Conservation (phyloP, 2,113 vertebrate genomes). For the Rhinolophus sinicus region DNA sequence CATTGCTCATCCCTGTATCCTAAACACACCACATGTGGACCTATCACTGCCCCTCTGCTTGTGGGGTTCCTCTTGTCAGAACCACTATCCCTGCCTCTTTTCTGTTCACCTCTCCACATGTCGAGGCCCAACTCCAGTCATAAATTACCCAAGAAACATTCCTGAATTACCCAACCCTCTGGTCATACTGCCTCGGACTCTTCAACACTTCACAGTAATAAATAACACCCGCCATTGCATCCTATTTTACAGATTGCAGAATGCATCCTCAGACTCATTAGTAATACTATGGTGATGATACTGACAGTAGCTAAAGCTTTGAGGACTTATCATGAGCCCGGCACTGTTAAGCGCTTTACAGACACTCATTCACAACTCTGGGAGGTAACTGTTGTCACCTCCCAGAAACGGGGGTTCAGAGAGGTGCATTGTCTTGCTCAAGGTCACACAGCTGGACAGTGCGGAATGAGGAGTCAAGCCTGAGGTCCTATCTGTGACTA, state of each 20-base stretch:
- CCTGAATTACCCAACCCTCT: not conserved
- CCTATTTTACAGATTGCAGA: not conserved
- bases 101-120: not conserved
- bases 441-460: not conserved
- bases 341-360: not conserved
- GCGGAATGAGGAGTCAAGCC: not conserved
- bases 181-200: not conserved
- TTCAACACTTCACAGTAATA: not conserved
- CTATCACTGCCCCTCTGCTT: not conserved
- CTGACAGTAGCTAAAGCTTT: not conserved
- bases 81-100: not conserved
- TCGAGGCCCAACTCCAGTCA: not conserved
- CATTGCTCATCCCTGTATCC: not conserved
- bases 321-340: not conserved
- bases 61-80: not conserved
- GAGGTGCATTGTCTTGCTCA: not conserved
- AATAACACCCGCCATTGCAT: not conserved
- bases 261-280: not conserved
- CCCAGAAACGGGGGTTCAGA: not conserved
- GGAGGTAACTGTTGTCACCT: not conserved
- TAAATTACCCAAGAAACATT: not conserved
- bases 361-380: not conserved
- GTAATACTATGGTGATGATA: not conserved
- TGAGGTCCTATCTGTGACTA: not conserved
- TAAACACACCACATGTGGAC: not conserved